Base-by-base conservation (phyloP, 1,140 invertebrate species). In the Batillaria attramentaria region DNA sequence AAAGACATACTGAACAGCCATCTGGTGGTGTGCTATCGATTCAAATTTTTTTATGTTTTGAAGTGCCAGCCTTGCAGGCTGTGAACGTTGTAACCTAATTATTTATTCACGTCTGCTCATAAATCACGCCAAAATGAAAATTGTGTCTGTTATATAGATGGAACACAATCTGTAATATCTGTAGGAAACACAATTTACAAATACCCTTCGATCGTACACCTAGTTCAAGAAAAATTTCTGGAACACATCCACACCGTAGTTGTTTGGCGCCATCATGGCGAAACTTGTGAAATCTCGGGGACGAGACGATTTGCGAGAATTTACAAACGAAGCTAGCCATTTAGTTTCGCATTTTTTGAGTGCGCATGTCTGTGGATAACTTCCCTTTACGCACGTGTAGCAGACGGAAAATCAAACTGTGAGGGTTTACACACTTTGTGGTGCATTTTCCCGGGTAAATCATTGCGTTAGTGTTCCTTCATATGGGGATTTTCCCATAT, bases 201-300 rank as follows among this genome's bases (percentile, higher is more conserved):
- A 74, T 69, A 77, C 66, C 66, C 46, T n/a, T 68, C 10, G 24
- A 65, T 5, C 10, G 2, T 66, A 33, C 43, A 60, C 42, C 41
- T 42, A 35, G 50, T 60, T 46, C 37, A 43, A 35, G 35, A 39
- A 65, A 42, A 65, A 46, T 54, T 43, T 42, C 39, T 43, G 60
- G 60, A 74, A 79, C 62, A 35, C 43, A 46, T 70, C 62, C 42
- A 54, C 70, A 75, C 68, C 57, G 77, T n/a, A 28, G 69, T 62
- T 77, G 79, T 84, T 85, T 85, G 84, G 84, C 84, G 84, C 84
- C 84, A 85, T 85, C 81, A 84, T 85, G 84, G 84, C 83, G 81
- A 84, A 80, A 84, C 69, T 81, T 79, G 65, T 46, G 39, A 50
- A 28, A 42, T 77, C 62, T 50, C 75, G 62, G 50, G 42, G 41